phyloP scores from a whole-genome alignment of 2,888 invertebrate genomes.

The Sphecodes monilicornis region DNA sequence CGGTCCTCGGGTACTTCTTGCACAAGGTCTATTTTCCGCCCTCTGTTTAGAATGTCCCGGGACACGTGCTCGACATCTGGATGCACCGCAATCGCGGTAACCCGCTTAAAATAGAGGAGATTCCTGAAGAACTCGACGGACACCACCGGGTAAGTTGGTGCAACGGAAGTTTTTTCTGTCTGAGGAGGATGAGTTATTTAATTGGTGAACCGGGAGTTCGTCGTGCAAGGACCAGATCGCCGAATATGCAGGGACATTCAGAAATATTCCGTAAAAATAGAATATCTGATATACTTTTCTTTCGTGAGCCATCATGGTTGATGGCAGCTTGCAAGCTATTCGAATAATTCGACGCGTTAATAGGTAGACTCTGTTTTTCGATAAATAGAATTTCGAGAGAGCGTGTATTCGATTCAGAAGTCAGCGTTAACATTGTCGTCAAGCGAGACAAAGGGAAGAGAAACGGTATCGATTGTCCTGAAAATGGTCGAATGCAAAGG shows the following conservation, averaged over 20 bases:
- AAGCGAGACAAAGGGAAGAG: not conserved
- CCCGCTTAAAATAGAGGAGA: conserved; percentile 67
- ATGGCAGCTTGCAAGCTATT: not conserved
- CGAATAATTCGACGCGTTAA: not conserved
- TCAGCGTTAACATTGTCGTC: not conserved
- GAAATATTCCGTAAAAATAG: not conserved
- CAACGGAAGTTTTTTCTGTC: not conserved
- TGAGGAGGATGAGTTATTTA: not conserved
- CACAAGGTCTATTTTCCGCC: conserved; percentile 57
- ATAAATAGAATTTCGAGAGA: not conserved
- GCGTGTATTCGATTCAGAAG: not conserved
- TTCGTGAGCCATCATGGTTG: not conserved
- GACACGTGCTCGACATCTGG: conserved; percentile 76
- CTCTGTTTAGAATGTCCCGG: conserved; percentile 55
- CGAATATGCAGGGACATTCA: not conserved
- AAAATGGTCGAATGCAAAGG: conserved; percentile 22
- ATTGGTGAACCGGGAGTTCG: not conserved
- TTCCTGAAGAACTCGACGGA: conserved; percentile 6
- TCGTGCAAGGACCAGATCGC: not conserved
- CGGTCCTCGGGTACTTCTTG: not conserved
- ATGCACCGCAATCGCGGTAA: conserved; percentile 48
- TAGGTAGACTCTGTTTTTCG: not conserved
- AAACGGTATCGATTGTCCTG: conserved; percentile 44
- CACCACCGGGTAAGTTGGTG: not conserved
- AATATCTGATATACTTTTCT: not conserved